Evolutionary conservation across 1,140 invertebrate genomes (phyloP).

Genomic region (Aphidius gifuensis): DNA sequence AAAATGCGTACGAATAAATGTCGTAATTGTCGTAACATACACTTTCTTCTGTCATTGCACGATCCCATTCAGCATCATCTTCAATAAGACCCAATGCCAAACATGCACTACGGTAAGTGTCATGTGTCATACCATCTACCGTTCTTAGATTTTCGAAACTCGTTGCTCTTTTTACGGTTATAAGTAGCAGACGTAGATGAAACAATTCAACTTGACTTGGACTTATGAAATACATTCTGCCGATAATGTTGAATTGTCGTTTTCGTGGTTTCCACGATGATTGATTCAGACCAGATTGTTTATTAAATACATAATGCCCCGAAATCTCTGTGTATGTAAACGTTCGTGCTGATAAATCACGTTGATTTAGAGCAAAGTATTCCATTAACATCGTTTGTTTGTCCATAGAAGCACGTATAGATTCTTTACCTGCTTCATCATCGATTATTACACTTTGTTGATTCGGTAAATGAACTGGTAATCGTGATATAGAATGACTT

Average conservation of each 20-base stretch:
- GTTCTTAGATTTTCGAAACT: slow-evolving; percentile 5
- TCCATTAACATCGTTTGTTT: slow-evolving; percentile 14
- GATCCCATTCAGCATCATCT: too few species aligned
- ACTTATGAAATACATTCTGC: slow-evolving; percentile 3
- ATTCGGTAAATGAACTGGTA: slow-evolving; percentile 22
- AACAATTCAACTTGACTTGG: slow-evolving; percentile 7
- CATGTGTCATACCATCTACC: slow-evolving; percentile 2
- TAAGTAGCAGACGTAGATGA: slow-evolving; percentile 1
- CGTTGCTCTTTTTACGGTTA: background rate
- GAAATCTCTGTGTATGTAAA: slow-evolving; percentile 12
- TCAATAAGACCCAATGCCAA: slow-evolving; percentile 20
- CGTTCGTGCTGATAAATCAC: slow-evolving; percentile 10
- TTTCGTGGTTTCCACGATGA: background rate
- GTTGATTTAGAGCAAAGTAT: slow-evolving; percentile 10
- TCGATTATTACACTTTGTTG: slow-evolving; percentile 17
- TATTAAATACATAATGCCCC: slow-evolving; percentile 15
- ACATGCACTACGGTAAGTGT: slow-evolving; percentile 12
- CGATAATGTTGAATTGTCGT: background rate
- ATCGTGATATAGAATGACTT: slow-evolving; percentile 16
- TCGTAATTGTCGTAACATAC: slow-evolving; percentile 13
- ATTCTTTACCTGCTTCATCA: background rate
- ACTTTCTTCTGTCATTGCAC: too few species aligned
- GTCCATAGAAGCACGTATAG: background rate
- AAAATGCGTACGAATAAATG: slow-evolving; percentile 15
- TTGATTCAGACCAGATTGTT: background rate